Percentiles rank a stretch among this genome's conserved stretches.
Conservation (phyloP, 2,113 vertebrate genomes). For the Rana temporaria region DNA sequence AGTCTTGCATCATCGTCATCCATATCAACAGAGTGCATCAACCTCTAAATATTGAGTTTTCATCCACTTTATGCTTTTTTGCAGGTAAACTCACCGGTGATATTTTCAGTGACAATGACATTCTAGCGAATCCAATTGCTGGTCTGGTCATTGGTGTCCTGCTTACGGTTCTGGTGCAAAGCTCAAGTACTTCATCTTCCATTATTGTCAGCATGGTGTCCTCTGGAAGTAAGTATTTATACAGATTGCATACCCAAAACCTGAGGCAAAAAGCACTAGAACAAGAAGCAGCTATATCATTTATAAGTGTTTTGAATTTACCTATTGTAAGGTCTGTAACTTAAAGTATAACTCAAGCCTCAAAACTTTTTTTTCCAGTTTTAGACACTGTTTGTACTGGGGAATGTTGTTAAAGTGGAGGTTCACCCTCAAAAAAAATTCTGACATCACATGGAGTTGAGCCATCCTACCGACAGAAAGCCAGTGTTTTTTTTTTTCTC, state of each 20-base stretch:
- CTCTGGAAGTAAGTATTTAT: constrained; percentile 83
- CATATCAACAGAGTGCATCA: not conserved
- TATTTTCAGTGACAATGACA: constrained; percentile 89
- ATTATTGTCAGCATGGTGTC: constrained; percentile 98
- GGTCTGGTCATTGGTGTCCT: constrained; percentile 93
- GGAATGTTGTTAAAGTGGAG: too few species aligned
- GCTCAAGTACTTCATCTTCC: constrained; percentile 94
- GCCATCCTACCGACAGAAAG: too few species aligned
- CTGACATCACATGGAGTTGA: too few species aligned
- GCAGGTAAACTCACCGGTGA: constrained; percentile 93
- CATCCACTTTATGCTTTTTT: not conserved
- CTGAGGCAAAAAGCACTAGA: too few species aligned
- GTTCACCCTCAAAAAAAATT: too few species aligned
- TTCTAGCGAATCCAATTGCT: constrained; percentile 90
- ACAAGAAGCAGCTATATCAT: too few species aligned
- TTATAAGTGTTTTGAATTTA: too few species aligned
- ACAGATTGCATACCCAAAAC: not conserved
- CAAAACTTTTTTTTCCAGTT: too few species aligned
- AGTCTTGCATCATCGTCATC: not conserved
- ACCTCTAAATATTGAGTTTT: not conserved
- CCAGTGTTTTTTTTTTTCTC: too few species aligned
- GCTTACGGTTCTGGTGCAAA: constrained; percentile 95
- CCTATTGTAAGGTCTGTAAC: too few species aligned
- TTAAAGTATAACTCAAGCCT: too few species aligned
- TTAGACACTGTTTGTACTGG: too few species aligned